Evolutionary conservation across 1,140 invertebrate genomes (phyloP).

Genomic region (Lasaia peninsularis): DNA sequence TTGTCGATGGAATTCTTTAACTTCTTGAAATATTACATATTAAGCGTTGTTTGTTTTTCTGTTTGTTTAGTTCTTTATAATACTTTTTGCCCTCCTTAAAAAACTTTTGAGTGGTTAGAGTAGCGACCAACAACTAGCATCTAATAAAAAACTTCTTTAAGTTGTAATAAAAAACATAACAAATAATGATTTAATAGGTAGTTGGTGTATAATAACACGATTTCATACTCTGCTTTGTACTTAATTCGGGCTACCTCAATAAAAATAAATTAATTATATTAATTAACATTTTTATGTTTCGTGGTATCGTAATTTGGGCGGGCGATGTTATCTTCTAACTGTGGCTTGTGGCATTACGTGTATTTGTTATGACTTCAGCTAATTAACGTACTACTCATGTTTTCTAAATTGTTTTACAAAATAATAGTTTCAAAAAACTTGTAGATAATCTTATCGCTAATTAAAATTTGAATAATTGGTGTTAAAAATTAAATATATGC

Average conservation of each 20-base stretch:
- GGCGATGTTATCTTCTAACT: slow-evolving; percentile 4
- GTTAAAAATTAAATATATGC: slow-evolving; percentile 7
- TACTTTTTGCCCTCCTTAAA: too few species aligned
- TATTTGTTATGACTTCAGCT: slow-evolving; percentile 12
- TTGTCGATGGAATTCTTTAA: too few species aligned
- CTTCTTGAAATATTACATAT: too few species aligned
- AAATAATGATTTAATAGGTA: background rate
- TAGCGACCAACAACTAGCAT: too few species aligned
- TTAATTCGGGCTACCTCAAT: slow-evolving; percentile 6
- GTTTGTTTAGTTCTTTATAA: too few species aligned
- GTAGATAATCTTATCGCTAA: slow-evolving; percentile 17
- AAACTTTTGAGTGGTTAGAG: too few species aligned
- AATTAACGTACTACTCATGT: slow-evolving; percentile 16
- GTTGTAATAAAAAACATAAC: background rate
- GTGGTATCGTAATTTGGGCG: slow-evolving; percentile 1
- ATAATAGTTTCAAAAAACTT: slow-evolving; percentile 18
- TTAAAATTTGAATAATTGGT: slow-evolving; percentile 18
- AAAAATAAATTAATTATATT: slow-evolving; percentile 8
- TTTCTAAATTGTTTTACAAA: slow-evolving; percentile 18
- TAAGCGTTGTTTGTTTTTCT: too few species aligned
- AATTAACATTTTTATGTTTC: slow-evolving; percentile 17
- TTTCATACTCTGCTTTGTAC: background rate
- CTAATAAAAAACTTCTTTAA: background rate
- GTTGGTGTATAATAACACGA: background rate
- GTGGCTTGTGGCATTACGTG: background rate